Evolutionary conservation across 2,888 invertebrate genomes (phyloP).

Genomic region (Plebejus anna): DNA sequence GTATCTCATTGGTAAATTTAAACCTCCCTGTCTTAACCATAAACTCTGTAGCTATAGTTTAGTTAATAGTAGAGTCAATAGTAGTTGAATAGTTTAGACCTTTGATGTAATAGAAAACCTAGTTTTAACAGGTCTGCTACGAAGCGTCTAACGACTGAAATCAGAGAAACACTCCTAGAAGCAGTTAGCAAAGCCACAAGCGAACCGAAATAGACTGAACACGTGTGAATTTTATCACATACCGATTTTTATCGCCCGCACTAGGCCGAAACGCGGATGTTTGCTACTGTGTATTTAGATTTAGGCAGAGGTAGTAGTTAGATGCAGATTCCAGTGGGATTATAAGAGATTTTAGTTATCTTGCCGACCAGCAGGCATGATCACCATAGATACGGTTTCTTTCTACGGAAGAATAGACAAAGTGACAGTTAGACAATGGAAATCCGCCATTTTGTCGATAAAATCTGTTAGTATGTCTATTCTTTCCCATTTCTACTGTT

Average conservation of each 20-base stretch:
- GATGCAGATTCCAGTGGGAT: neutral
- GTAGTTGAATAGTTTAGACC: no score
- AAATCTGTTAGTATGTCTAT: no score
- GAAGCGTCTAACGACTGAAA: neutral
- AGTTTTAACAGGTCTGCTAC: neutral
- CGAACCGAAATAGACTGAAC: neutral
- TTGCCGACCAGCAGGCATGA: no score
- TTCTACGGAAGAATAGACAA: no score
- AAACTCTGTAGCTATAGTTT: no score
- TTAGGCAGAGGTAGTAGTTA: neutral
- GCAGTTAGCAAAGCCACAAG: neutral
- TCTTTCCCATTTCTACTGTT: no score
- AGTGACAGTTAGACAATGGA: no score
- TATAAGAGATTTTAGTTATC: neutral
- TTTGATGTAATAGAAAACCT: neutral
- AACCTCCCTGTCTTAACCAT: no score
- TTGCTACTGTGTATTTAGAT: neutral
- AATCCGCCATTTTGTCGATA: no score
- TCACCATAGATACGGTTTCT: no score
- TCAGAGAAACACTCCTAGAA: neutral
- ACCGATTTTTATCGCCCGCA: conserved; percentile 6
- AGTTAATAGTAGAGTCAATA: no score
- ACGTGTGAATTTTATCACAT: conserved; percentile 12
- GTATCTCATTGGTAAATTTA: no score
- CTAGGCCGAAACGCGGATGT: conserved; percentile 1